A percentile compares a stretch with the other conserved stretches of the same genome.
Evolutionary conservation across 1,140 invertebrate species (phyloP).

Genomic region (Caenorhabditis inopinata): DNA sequence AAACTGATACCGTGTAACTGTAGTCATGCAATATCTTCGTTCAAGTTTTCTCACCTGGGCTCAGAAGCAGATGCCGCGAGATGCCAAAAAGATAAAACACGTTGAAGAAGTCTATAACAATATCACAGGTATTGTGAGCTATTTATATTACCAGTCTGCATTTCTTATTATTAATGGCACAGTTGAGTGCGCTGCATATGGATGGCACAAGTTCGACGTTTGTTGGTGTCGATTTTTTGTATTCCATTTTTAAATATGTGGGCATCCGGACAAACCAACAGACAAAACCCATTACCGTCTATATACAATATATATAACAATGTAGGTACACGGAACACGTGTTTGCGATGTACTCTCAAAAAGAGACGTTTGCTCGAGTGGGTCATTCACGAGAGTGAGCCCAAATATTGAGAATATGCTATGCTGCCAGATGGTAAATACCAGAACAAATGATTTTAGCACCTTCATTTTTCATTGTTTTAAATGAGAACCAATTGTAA

Average conservation of each 20-base stretch:
- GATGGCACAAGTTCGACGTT: too few relatives aligned
- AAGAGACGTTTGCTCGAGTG: slow-evolving; percentile 34
- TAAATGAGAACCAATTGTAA: background rate
- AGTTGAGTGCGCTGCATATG: too few relatives aligned
- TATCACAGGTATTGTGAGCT: slow-evolving; percentile 2
- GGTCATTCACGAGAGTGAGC: slow-evolving; percentile 27
- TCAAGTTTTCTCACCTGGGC: background rate
- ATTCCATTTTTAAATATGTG: too few relatives aligned
- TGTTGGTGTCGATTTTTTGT: too few relatives aligned
- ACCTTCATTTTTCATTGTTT: background rate
- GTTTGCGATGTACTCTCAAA: slow-evolving; percentile 29
- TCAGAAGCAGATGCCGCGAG: background rate
- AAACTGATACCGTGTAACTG: background rate
- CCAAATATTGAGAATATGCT: slow-evolving; percentile 8
- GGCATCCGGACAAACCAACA: too few relatives aligned
- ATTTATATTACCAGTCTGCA: background rate
- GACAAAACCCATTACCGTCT: too few relatives aligned
- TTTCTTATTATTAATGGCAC: too few relatives aligned
- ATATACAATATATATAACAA: too few relatives aligned
- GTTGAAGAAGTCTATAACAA: slow-evolving; percentile 30
- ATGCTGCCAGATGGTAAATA: slow-evolving; percentile 28
- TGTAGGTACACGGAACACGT: slow-evolving; percentile 25
- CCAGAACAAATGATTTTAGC: slow-evolving; percentile 12
- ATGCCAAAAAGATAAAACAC: background rate
- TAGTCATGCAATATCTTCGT: slow-evolving; percentile 36